phyloP scores from a whole-genome alignment of 2,113 vertebrate genomes.

The Trematomus loennbergii region DNA sequence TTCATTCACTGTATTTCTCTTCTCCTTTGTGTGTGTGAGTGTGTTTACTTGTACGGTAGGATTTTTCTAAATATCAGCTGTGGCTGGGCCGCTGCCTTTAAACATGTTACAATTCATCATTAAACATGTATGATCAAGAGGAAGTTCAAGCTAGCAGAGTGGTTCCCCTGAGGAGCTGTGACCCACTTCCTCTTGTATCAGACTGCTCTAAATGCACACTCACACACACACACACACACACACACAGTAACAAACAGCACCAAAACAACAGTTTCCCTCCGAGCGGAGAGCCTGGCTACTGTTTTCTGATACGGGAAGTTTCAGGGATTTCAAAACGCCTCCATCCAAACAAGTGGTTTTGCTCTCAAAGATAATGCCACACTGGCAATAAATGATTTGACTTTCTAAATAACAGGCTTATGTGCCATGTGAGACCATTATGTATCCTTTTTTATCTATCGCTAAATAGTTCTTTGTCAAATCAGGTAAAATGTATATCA shows the following conservation, averaged over 20 bases:
- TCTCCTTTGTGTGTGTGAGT: background rate
- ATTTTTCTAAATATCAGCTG: slow-evolving; percentile 12
- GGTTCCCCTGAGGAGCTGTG: slow-evolving; percentile 70
- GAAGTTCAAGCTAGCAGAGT: slow-evolving; percentile 67
- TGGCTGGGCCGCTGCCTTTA: slow-evolving; percentile 37
- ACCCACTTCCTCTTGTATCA: slow-evolving; percentile 77
- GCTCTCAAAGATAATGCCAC: background rate
- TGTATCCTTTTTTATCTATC: background rate
- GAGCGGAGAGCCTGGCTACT: background rate
- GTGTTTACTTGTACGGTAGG: slow-evolving; percentile 7
- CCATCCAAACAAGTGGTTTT: slow-evolving; percentile 11
- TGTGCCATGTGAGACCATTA: background rate
- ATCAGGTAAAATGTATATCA: background rate
- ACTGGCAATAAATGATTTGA: background rate
- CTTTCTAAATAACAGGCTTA: background rate
- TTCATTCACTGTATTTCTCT: background rate
- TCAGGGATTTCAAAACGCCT: background rate
- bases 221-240: slow-evolving; percentile 14
- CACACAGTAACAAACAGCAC: slow-evolving; percentile 41
- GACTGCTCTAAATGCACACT: slow-evolving; percentile 44
- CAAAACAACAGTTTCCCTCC: background rate
- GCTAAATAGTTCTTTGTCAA: background rate
- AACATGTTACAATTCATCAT: slow-evolving; percentile 70
- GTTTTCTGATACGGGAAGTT: background rate
- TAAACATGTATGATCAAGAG: slow-evolving; percentile 74